Evolutionary conservation across 2,888 invertebrate species (phyloP).

Genomic region (Gisinianus flammeolus): DNA sequence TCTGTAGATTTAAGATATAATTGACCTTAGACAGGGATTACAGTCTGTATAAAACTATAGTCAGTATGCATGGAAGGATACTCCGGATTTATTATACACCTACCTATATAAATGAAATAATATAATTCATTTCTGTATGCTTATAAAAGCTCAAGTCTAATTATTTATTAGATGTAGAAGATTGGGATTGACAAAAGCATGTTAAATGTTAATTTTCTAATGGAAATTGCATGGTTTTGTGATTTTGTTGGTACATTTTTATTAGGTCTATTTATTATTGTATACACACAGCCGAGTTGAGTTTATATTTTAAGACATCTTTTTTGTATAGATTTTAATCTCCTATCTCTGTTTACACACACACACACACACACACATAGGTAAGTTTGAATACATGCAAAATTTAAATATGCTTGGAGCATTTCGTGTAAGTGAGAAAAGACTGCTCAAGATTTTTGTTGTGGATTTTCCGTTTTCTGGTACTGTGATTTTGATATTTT

Average conservation of each 20-base stretch:
- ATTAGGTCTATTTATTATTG: background rate
- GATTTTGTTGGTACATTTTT: background rate
- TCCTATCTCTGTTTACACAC: background rate
- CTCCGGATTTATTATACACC: background rate
- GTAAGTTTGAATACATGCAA: background rate
- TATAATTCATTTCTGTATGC: background rate
- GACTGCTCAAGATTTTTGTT: too few relatives aligned
- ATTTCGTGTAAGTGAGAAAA: too few relatives aligned
- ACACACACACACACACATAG: background rate
- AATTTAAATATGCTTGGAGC: slow-evolving; percentile 12
- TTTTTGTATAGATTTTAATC: background rate
- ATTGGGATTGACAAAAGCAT: background rate
- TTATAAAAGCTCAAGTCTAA: background rate
- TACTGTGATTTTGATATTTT: too few relatives aligned
- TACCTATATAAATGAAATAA: background rate
- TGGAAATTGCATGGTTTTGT: background rate
- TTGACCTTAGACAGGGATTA: too few relatives aligned
- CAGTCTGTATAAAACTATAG: too few relatives aligned
- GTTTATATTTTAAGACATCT: background rate
- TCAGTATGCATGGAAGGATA: too few relatives aligned
- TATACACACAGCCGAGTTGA: background rate
- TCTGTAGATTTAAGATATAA: too few relatives aligned
- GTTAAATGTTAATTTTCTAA: background rate
- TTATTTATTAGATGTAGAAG: background rate
- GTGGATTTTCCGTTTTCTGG: too few relatives aligned